Evolutionary conservation across 2,797 vertebrate genomes (phyloP), one percentile per base, ranked within the genome.

Genomic region (Remorina albescens): DNA sequence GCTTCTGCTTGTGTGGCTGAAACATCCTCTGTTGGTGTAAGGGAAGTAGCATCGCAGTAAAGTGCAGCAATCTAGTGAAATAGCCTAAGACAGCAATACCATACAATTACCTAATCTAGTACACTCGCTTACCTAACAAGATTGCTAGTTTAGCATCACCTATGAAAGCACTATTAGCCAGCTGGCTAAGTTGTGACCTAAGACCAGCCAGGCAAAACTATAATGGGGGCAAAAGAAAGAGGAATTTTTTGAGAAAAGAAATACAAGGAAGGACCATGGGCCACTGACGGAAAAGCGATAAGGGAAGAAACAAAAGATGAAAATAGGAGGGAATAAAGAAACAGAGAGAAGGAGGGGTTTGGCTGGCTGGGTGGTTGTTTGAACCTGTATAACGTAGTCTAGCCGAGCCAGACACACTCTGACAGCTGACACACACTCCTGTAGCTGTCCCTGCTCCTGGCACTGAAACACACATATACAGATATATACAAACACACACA

Each of bases 341-440:
- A 46, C 4, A 39, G 21, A 18, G 2, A 10, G 47, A 5, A 28
- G 42, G 10, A 32, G 13, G 23, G 1, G 65, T n/a, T n/a, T n/a
- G n/a, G 68, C 12, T 36, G 28, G 56, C 44, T 71, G 73, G 71
- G 37, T 59, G 13, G 75, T 50, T 57, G 68, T 62, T 44, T 80
- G 66, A 44, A 89, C 86, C 88, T 88, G 72, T 78, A 89, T 81
- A 80, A 87, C 4, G 76, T 61, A 58, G 74, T 77, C 67, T 83
- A 90, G 82, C 82, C 65, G 69, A 78, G 82, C 70, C 81, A 89
- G 83, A 86, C 87, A 88, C 74, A 83, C 85, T 76, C 90, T 87
- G 86, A 84, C 56, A 56, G 86, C 89, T 86, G 82, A 87, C 65
- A 88, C 72, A 89, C 81, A 89, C 76, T 88, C 71, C 57, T 85